Evolutionary conservation across 2,888 invertebrate genomes (phyloP).

Genomic region (Tanytarsus gracilentus): DNA sequence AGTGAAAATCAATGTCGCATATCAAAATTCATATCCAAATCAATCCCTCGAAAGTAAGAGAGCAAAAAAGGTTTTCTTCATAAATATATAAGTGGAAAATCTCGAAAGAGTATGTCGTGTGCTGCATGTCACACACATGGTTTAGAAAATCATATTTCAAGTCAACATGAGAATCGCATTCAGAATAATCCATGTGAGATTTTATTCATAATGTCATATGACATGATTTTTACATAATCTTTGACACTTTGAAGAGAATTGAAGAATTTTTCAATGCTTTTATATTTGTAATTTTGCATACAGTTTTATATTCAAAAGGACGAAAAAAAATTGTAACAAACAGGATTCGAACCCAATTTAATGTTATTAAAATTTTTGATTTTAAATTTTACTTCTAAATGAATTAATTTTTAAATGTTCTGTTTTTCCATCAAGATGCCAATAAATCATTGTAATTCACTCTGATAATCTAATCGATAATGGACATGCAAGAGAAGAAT

Average conservation of each 20-base stretch:
- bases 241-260: neutral
- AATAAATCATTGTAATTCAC: slow-evolving; percentile 3
- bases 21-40: slow-evolving; percentile 28
- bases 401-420: too few relatives aligned
- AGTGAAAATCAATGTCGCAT: slow-evolving; percentile 27
- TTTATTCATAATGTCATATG: slow-evolving; percentile 18
- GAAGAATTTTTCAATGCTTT: neutral
- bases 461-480: slow-evolving; percentile 2
- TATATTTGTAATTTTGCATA: neutral
- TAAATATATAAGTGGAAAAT: slow-evolving; percentile 18
- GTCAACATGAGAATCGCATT: slow-evolving; percentile 1
- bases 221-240: slow-evolving; percentile 28
- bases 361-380: too few relatives aligned
- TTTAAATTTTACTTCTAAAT: too few relatives aligned
- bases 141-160: slow-evolving; percentile 27
- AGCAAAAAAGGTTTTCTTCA: slow-evolving; percentile 2
- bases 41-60: slow-evolving; percentile 3
- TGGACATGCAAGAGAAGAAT: neutral
- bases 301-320: too few relatives aligned
- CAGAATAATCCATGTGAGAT: too few relatives aligned
- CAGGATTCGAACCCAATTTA: too few relatives aligned
- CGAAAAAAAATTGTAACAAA: too few relatives aligned
- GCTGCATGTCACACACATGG: slow-evolving; percentile 9
- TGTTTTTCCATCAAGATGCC: too few relatives aligned
- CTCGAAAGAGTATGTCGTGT: neutral